Percentiles rank a stretch among this genome's conserved stretches.
Conservation (phyloP, 1,140 invertebrate species). For the Cherax quadricarinatus region DNA sequence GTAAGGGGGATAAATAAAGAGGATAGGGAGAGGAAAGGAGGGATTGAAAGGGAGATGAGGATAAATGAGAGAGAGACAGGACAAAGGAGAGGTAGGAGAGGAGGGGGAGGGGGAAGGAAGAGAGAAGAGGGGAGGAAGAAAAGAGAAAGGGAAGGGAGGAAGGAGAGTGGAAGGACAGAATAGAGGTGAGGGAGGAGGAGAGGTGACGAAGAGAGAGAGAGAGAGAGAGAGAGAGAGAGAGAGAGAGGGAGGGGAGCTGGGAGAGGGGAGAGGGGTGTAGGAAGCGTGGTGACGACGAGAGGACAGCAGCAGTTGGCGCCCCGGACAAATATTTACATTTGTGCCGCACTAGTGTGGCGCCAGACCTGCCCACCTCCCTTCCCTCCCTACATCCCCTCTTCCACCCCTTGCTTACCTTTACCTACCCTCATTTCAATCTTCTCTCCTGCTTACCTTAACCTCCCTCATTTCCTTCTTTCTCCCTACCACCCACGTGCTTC, state of each 20-base stretch:
- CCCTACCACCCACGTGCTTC: too few relatives aligned
- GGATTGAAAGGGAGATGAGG: too few relatives aligned
- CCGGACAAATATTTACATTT: conserved; percentile 67
- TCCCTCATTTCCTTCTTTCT: not conserved
- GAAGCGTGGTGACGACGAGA: conserved; percentile 32
- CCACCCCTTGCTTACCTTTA: not conserved
- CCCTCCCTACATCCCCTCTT: not conserved
- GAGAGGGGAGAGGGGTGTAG: not conserved
- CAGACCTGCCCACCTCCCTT: conserved; percentile 46
- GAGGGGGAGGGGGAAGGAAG: conserved; percentile 5
- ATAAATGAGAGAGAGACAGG: too few relatives aligned
- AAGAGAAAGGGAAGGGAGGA: not conserved
- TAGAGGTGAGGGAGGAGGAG: too few relatives aligned
- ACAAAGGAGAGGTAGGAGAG: not conserved
- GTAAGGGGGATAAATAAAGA: conserved; percentile 11
- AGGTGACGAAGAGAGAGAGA: not conserved
- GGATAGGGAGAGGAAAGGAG: too few relatives aligned
- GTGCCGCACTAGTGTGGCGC: conserved; percentile 54
- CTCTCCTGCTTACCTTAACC: not conserved
- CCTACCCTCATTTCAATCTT: not conserved
- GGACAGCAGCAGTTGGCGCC: conserved; percentile 62
- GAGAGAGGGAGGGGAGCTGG: too few relatives aligned
- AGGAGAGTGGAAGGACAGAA: too few relatives aligned
- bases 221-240: too few relatives aligned
- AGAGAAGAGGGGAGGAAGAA: not conserved